Evolutionary conservation across 1,140 invertebrate species (phyloP).

Genomic region (Ooceraea biroi): DNA sequence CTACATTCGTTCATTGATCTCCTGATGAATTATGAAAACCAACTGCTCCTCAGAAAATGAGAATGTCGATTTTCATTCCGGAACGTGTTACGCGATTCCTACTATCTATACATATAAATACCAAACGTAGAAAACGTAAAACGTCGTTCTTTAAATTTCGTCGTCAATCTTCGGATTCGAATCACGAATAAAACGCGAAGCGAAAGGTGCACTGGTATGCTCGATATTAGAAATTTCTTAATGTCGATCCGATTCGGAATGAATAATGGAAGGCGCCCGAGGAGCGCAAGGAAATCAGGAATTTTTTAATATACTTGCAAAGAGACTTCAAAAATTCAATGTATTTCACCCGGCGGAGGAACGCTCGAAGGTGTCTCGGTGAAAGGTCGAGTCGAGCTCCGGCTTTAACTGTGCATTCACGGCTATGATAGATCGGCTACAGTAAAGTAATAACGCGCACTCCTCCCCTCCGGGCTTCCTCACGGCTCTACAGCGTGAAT

Average conservation of each 20-base stretch:
- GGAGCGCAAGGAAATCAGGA: conserved; percentile 40
- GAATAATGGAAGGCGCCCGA: conserved; percentile 42
- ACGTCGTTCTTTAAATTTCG: conserved; percentile 27
- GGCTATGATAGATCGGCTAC: conserved; percentile 22
- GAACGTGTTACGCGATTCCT: neutral
- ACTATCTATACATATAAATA: neutral
- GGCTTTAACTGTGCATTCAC: conserved; percentile 33
- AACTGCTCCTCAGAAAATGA: no score
- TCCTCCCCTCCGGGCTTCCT: no score
- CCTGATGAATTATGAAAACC: neutral
- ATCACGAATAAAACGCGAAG: conserved; percentile 15
- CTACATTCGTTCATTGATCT: neutral
- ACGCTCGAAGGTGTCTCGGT: neutral
- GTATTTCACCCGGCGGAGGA: conserved; percentile 20
- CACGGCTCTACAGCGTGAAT: neutral
- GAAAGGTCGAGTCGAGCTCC: neutral
- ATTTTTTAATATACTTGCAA: conserved; percentile 59
- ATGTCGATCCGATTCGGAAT: conserved; percentile 49
- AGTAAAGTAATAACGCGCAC: conserved; percentile 8
- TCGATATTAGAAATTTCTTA: conserved; percentile 56
- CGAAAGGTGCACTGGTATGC: conserved; percentile 32
- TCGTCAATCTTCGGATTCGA: conserved; percentile 27
- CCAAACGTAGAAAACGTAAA: neutral
- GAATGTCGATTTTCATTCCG: conserved; percentile 4
- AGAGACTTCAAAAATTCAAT: conserved; percentile 33